Conservation (phyloP, 2,113 vertebrate species). For the Pomatorhinus ruficollis region DNA sequence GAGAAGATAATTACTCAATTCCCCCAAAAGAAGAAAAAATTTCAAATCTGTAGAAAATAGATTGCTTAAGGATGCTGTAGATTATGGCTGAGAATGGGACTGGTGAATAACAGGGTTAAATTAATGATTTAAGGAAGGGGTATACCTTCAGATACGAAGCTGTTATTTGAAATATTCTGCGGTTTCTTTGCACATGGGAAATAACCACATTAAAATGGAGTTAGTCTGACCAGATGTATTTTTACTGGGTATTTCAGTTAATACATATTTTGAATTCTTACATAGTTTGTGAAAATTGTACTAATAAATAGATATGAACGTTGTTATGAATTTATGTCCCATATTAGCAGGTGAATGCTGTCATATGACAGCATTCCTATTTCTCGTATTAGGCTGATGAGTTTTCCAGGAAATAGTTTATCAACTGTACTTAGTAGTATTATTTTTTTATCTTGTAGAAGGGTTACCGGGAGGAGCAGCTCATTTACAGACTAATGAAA, state of each 20-base stretch:
- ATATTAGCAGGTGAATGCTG: background rate
- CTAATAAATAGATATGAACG: background rate
- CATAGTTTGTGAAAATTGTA: background rate
- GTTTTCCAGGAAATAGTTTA: background rate
- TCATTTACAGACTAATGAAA: constrained; percentile 85
- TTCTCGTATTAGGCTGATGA: background rate
- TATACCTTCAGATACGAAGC: background rate
- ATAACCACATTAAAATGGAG: background rate
- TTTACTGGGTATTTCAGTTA: background rate
- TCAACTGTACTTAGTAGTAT: background rate
- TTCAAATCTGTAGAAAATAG: background rate
- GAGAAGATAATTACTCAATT: background rate
- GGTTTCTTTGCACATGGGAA: background rate
- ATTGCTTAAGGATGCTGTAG: background rate
- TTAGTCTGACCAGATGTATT: background rate
- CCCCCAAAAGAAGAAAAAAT: background rate
- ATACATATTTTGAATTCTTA: background rate
- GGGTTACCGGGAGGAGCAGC: constrained; percentile 81
- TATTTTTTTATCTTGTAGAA: constrained; percentile 73
- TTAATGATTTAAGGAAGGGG: background rate
- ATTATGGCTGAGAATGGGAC: background rate
- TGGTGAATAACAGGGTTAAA: background rate
- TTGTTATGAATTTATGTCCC: background rate
- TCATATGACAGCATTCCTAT: background rate
- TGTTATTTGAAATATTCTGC: background rate